These are phyloP conservation scores for Dryobotodes eremita DNA, from an alignment of 2,888 invertebrate genomes.

Conservation along the genomic window DNA sequence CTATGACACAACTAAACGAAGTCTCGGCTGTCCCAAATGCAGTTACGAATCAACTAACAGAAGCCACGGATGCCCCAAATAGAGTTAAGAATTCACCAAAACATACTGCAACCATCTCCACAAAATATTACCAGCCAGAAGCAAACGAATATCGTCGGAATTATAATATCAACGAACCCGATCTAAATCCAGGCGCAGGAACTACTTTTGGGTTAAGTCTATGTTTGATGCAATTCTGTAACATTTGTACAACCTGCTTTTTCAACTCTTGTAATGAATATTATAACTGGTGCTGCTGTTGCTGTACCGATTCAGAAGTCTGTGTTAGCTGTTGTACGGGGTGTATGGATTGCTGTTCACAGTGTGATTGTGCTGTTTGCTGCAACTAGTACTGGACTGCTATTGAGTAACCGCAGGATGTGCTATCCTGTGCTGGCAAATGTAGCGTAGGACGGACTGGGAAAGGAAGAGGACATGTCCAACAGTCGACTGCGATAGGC, in stretches of 20 bases:
- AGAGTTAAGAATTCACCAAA: neutral
- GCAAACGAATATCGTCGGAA: neutral
- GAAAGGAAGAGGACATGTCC: neutral
- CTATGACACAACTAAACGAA: neutral
- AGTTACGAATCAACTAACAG: neutral
- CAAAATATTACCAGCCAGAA: neutral
- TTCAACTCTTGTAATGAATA: slow-evolving; percentile 10
- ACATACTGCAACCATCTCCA: too few relatives aligned
- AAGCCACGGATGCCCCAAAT: neutral
- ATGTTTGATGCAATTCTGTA: slow-evolving; percentile 28
- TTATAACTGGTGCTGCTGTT: slow-evolving; percentile 26
- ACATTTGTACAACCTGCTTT: neutral
- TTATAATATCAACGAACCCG: slow-evolving; percentile 1
- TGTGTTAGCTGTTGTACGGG: slow-evolving; percentile 11
- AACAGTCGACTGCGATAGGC: neutral
- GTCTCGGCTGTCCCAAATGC: too few relatives aligned
- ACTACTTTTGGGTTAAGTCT: neutral
- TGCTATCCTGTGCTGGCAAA: neutral
- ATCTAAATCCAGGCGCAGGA: neutral
- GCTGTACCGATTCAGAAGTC: slow-evolving; percentile 4
- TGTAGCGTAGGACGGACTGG: neutral
- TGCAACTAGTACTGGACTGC: neutral
- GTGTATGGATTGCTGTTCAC: slow-evolving; percentile 25
- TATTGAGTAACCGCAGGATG: neutral
- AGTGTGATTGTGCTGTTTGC: slow-evolving; percentile 15